phyloP scores from a whole-genome alignment of 2,888 invertebrate species.

The Leptopilina syphax region DNA sequence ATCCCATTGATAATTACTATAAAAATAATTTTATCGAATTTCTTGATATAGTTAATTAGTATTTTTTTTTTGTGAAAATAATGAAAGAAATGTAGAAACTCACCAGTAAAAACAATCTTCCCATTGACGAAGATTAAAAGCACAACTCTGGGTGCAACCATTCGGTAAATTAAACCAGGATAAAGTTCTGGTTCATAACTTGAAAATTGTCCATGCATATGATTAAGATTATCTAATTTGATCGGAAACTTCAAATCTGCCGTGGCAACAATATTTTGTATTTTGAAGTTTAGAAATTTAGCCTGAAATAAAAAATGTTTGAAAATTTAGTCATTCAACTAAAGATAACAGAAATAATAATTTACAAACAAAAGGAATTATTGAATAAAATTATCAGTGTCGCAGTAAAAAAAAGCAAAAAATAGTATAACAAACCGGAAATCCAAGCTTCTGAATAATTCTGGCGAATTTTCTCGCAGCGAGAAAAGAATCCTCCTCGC shows the following conservation, averaged over 20 bases:
- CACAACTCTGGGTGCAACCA: conserved; percentile 97
- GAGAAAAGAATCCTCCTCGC: conserved; percentile 86
- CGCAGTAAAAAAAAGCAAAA: neutral
- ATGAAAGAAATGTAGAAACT: conserved; percentile 34
- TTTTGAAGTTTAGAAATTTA: conserved; percentile 87
- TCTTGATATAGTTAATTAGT: neutral
- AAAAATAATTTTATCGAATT: neutral
- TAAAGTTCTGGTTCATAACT: conserved; percentile 99
- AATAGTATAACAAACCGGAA: conserved; percentile 79
- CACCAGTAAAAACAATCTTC: conserved; percentile 95
- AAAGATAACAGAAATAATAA: conserved; percentile 43
- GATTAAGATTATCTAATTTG: conserved; percentile 87
- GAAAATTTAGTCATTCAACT: neutral
- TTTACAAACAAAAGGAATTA: neutral
- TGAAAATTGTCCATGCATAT: conserved; percentile 87
- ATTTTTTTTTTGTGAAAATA: no score
- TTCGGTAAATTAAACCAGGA: conserved; percentile 98
- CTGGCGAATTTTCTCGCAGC: conserved; percentile 89
- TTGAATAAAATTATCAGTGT: no score
- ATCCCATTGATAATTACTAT: no score
- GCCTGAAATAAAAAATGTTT: conserved; percentile 79
- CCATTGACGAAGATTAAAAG: conserved; percentile 99
- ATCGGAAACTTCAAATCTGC: conserved; percentile 85
- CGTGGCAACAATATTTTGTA: conserved; percentile 85
- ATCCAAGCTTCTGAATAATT: conserved; percentile 89